Evolutionary conservation across 1,140 invertebrate species (phyloP).

Genomic region (Apolygus lucorum): DNA sequence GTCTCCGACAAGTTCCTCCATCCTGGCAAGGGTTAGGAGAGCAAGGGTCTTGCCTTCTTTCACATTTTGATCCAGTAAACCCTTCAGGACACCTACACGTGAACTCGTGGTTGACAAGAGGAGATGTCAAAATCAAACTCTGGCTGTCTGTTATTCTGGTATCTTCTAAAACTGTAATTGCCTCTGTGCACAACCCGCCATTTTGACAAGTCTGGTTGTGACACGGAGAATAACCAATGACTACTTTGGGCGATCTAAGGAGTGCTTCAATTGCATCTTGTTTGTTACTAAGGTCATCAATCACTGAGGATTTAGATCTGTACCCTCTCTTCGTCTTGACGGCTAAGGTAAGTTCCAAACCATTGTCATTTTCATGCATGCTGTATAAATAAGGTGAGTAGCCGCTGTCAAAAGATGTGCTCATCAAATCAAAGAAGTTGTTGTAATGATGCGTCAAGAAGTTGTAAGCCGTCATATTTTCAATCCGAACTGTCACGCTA

Average conservation of each 20-base stretch:
- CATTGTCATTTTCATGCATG: constrained; percentile 54
- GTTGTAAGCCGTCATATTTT: constrained; percentile 58
- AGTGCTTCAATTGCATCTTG: constrained; percentile 52
- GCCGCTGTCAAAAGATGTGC: constrained; percentile 50
- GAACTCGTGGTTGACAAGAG: constrained; percentile 64
- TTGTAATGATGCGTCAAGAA: constrained; percentile 69
- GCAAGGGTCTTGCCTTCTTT: constrained; percentile 79
- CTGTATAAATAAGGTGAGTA: constrained; percentile 62
- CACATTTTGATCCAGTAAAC: constrained; percentile 68
- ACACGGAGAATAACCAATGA: constrained; percentile 66
- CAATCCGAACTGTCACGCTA: constrained; percentile 64
- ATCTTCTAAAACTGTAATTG: constrained; percentile 56
- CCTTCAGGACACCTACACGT: constrained; percentile 69
- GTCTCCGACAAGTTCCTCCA: constrained; percentile 68
- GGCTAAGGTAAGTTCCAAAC: constrained; percentile 62
- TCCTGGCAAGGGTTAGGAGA: constrained; percentile 78
- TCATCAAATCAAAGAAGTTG: constrained; percentile 59
- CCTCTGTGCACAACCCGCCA: constrained; percentile 63
- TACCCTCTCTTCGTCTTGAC: constrained; percentile 47
- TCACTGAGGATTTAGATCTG: constrained; percentile 50
- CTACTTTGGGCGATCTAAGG: constrained; percentile 47
- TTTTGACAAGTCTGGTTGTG: constrained; percentile 59
- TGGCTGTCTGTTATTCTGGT: constrained; percentile 66
- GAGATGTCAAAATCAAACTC: constrained; percentile 68
- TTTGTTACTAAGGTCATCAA: constrained; percentile 53